Evolutionary conservation across 2,888 invertebrate species (phyloP), one percentile per base, ranked within the genome.

Genomic region (Cephus runcator): DNA sequence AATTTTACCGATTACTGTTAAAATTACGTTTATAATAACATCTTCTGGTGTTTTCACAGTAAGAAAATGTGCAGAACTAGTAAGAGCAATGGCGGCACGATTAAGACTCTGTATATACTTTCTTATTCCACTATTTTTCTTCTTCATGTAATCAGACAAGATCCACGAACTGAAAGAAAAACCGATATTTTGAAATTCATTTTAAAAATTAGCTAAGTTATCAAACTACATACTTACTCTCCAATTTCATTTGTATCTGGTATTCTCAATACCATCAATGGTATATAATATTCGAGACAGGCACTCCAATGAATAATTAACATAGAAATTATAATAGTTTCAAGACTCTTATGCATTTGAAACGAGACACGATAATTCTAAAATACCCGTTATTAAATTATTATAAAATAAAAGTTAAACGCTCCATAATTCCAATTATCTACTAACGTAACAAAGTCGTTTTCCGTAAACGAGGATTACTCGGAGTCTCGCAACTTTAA

Each of bases 261-360:
- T 76, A 3, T 35, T 73, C 12, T 78, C 15, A 73, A 75, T 9
- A 84, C 81, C 3, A 82, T 74, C 11, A 84, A 77, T 1, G 90
- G 89, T 3, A 91, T 80, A 76, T 87, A 90, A 76, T 89, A 88
- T 71, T 91, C 88, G 11, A 90, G 75, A 80, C 91, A 91, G 1
- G 90, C 87, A 0, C 87, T 83, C 91, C 91, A 92, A 33, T 90
- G 90, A 23, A 90, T 75, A 23, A 74, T 81, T 12, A 88, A 69
- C 3, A 85, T 74, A 6, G 87, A 74, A 4, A 89, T 81, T 2
- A 85, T 77, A 15, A 76, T 35, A 73, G 89, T 82, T 79, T 89
- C 85, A 0, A 87, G 56, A 3, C 88, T 81, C 80, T 88, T 90
- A 40, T 85, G 82, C 6, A 73, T 76, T 40, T 86, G 86, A 73